Evolutionary conservation across 2,113 vertebrate genomes (phyloP).

Genomic region (Dascyllus trimaculatus): DNA sequence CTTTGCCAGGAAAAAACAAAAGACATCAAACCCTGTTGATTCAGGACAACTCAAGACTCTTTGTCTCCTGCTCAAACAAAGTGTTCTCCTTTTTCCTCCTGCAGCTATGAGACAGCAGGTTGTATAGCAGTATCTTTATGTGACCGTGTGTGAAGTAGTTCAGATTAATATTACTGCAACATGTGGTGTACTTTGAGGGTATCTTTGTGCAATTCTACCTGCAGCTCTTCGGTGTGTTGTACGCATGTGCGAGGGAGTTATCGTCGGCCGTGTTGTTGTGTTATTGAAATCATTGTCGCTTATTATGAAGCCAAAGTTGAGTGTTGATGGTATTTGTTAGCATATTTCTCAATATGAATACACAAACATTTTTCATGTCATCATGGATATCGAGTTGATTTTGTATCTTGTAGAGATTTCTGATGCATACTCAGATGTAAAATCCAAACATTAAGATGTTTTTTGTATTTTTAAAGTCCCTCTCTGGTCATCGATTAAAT

Average conservation of each 20-base stretch:
- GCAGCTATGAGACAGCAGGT: conserved; percentile 47
- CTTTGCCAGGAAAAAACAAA: conserved; percentile 50
- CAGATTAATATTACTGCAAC: conserved; percentile 66
- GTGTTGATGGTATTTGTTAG: conserved; percentile 67
- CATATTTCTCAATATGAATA: conserved; percentile 61
- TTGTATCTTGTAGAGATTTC: conserved; percentile 62
- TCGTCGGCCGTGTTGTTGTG: conserved; percentile 55
- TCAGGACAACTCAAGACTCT: conserved; percentile 57
- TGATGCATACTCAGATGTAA: conserved; percentile 57
- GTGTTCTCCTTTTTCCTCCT: conserved; percentile 48
- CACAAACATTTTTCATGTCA: conserved; percentile 61
- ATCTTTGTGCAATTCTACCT: conserved; percentile 69
- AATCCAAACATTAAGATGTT: conserved; percentile 39
- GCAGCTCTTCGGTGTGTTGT: conserved; percentile 74
- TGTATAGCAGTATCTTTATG: conserved; percentile 64
- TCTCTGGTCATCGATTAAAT: too few species aligned
- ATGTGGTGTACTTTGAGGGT: conserved; percentile 72
- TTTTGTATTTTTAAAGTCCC: conserved; percentile 15
- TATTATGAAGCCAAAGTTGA: conserved; percentile 73
- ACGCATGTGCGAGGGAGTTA: conserved; percentile 70
- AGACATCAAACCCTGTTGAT: conserved; percentile 39
- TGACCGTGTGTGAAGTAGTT: conserved; percentile 66
- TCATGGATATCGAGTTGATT: conserved; percentile 47
- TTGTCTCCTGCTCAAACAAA: conserved; percentile 32
- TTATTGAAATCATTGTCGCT: conserved; percentile 68